Evolutionary conservation across 2,797 vertebrate genomes (phyloP).

Genomic region (Malacoraja senta): DNA sequence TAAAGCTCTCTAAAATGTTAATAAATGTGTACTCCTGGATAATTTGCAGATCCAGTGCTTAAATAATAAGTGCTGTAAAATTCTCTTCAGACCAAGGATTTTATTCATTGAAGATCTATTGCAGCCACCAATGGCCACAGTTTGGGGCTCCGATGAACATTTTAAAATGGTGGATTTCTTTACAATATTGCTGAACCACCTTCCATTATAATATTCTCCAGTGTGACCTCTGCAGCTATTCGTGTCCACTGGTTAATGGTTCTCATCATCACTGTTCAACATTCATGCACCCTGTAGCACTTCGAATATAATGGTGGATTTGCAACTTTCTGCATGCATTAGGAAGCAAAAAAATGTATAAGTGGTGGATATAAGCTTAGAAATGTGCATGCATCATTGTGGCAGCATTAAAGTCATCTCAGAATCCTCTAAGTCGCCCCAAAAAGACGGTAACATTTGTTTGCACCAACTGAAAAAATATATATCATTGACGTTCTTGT

Average conservation of each 20-base stretch:
- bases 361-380: no score
- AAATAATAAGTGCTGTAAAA: background rate
- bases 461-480: no score
- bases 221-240: background rate
- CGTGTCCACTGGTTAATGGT: background rate
- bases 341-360: no score
- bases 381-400: no score
- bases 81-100: background rate
- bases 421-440: no score
- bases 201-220: background rate
- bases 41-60: background rate
- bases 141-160: background rate
- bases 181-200: background rate
- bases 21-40: background rate
- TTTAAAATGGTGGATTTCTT: background rate
- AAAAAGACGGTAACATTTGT: no score
- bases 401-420: no score
- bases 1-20: background rate
- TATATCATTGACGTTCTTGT: no score
- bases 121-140: background rate
- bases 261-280: background rate
- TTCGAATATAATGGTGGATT: background rate
- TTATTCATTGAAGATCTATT: background rate
- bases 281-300: background rate
- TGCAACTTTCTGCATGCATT: background rate